Base-by-base conservation (phyloP, 53 echinoderm and acorn worm genomes). In the Holothuria scabra region DNA sequence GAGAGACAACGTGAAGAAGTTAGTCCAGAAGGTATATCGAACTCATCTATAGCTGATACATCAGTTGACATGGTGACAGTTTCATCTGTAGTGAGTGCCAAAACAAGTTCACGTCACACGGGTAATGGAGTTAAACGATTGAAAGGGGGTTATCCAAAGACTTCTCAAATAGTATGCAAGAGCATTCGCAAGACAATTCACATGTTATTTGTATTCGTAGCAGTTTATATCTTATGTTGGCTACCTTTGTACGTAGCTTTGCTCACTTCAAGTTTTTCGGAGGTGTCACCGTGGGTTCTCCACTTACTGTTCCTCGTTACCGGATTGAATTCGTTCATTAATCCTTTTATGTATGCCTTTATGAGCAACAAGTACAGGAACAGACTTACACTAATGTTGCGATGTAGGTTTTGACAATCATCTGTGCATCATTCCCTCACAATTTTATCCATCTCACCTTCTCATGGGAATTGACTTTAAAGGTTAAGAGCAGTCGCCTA, bases 291-390 rank as follows among this genome's bases (percentile, higher is more conserved):
- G 4, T 64, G 64, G 64, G 64, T 64, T 12, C 12, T 64, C 5
- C 64, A 64, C 64, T 30, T 64, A 21, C 64, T 64, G 9, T 1
- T 12, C 21, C 25, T 64, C 3, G 18, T 64, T 21, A 14, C 14
- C 2, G 64, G 64, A 64, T 3, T 64, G 12, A 64, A 64, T 30
- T 19, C 64, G 5, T 2, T 64, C 23, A 64, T 64, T 11, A 64
- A 64, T 22, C 64, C 64, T 12, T 64, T 64, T 64, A 16, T 64
- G 18, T 64, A 64, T 26, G 64, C 64, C 64, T 64, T 64, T 21
- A 64, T 26, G 30, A 64, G 64, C 28, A 64, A 64, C 64, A 64
- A 64, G 20, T 21, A 18, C 20, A 64, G 64, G 30, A 64, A 22
- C 12, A 64, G 64, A 21, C 64, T 64, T 0, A 28, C 12, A 30